phyloP scores from a whole-genome alignment of 2,113 vertebrate species.

The Callipepla squamata region DNA sequence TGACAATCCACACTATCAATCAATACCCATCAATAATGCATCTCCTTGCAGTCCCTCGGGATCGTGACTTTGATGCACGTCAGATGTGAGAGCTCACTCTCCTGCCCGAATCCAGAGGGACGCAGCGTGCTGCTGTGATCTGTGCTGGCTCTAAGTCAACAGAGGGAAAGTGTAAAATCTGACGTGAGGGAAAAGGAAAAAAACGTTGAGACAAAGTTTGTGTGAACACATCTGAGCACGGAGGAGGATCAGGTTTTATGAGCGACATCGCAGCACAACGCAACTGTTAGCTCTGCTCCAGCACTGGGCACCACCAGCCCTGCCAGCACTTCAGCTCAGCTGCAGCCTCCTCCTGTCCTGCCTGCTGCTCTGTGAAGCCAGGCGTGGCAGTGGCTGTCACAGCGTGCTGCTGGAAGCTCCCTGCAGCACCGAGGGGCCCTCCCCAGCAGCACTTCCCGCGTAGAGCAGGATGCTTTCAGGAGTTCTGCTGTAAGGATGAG shows the following conservation, averaged over 20 bases:
- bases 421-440: neutral
- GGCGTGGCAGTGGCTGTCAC: neutral
- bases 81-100: neutral
- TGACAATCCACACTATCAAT: neutral
- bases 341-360: neutral
- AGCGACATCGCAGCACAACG: neutral
- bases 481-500: neutral
- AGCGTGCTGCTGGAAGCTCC: neutral
- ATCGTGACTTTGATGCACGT: neutral
- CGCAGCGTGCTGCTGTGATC: neutral
- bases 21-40: neutral
- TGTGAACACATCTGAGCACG: neutral
- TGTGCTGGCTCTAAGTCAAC: neutral
- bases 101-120: neutral
- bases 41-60: neutral
- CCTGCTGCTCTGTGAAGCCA: neutral
- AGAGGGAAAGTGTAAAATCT: neutral
- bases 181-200: neutral
- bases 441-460: fast-evolving
- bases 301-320: neutral
- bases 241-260: too few species aligned
- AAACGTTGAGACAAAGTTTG: neutral
- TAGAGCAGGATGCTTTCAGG: fast-evolving
- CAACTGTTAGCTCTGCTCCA: neutral
- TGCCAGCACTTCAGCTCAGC: neutral